Conservation (phyloP, 2,797 vertebrate genomes). For the Heteromormyrus szaboi region DNA sequence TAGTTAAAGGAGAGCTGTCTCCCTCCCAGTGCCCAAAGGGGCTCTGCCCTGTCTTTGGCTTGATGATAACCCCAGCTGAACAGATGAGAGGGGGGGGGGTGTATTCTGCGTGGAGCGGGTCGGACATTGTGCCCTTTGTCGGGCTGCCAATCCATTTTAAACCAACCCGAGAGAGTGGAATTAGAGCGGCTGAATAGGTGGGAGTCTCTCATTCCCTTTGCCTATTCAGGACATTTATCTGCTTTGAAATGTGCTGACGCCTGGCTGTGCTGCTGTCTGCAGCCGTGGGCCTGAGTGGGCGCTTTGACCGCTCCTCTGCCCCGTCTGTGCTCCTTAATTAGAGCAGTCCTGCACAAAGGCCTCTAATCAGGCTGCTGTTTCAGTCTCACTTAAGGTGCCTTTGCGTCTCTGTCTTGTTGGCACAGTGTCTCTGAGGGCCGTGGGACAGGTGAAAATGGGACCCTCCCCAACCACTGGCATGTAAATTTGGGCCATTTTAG, state of each 20-base stretch:
- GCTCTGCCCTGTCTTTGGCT: neutral
- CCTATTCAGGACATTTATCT: neutral
- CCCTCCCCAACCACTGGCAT: neutral
- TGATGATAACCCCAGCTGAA: neutral
- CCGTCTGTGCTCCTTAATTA: neutral
- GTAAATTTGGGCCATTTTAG: neutral
- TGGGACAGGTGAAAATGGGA: neutral
- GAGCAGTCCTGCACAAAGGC: neutral
- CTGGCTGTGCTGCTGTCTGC: neutral
- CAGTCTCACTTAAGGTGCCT: neutral
- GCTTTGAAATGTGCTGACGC: neutral
- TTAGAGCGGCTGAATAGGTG: neutral
- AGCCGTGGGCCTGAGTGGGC: neutral
- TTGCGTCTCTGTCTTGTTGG: neutral
- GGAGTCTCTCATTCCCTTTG: neutral
- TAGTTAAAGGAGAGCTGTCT: neutral
- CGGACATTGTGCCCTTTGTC: constrained; percentile 10
- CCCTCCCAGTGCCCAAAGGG: neutral
- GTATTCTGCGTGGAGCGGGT: neutral
- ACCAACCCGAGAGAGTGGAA: neutral
- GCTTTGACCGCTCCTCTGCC: neutral
- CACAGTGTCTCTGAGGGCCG: neutral
- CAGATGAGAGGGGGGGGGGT: neutral
- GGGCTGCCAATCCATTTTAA: neutral
- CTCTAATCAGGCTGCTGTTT: neutral